phyloP scores from a whole-genome alignment of 2,888 invertebrate genomes.

The Limnephilus auricula region DNA sequence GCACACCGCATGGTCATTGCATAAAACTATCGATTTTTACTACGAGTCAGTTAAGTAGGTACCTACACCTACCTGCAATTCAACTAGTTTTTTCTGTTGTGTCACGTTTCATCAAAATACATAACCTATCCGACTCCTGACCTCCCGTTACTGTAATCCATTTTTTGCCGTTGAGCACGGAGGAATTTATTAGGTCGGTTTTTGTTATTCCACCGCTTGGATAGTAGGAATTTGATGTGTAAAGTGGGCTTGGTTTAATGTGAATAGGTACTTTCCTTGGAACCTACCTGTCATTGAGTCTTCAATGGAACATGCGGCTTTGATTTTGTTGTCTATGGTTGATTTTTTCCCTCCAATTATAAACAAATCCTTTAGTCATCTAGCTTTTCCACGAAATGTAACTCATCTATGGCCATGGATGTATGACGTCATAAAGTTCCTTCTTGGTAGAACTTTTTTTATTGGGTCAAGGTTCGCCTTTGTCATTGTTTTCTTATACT shows the following conservation, averaged over 20 bases:
- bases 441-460: not conserved
- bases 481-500: not conserved
- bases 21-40: not conserved
- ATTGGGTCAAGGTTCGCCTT: constrained; percentile 37
- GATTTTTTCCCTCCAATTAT: constrained; percentile 3
- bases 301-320: constrained; percentile 12
- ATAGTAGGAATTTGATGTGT: not conserved
- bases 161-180: not conserved
- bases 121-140: not conserved
- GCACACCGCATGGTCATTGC: not conserved
- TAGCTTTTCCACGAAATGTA: constrained; percentile 17
- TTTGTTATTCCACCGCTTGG: not conserved
- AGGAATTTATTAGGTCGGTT: not conserved
- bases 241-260: not conserved
- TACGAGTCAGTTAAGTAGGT: not conserved
- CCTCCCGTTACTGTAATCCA: not conserved
- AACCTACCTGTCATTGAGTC: constrained; percentile 4
- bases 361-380: constrained; percentile 41
- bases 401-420: constrained; percentile 21
- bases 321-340: not conserved
- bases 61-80: not conserved
- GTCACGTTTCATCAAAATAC: not conserved
- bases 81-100: not conserved
- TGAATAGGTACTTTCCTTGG: not conserved
- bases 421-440: not conserved